A percentile compares a stretch with the other conserved stretches of the same genome.
These are phyloP conservation scores for Carassius gibelio DNA, from an alignment of 2,113 vertebrate genomes.

Conservation along the genomic window DNA sequence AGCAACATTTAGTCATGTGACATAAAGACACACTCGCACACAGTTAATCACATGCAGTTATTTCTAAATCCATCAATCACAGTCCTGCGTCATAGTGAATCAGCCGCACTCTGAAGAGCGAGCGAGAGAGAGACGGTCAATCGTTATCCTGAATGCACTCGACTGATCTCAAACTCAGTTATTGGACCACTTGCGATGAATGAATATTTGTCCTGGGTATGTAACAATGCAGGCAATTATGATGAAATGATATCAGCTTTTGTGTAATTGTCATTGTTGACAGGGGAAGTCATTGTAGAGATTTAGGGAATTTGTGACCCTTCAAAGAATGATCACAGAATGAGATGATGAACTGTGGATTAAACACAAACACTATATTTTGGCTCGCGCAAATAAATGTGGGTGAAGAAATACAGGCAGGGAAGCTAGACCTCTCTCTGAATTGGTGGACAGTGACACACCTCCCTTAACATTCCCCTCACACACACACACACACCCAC, in stretches of 20 bases:
- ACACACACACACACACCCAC: conserved; percentile 3
- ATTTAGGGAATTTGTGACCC: not conserved
- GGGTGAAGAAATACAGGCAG: not conserved
- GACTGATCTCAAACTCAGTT: not conserved
- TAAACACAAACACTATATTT: not conserved
- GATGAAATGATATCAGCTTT: not conserved
- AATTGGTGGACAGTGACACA: conserved; percentile 51
- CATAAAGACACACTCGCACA: not conserved
- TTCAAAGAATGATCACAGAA: not conserved
- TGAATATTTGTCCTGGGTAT: not conserved
- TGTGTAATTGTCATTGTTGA: not conserved
- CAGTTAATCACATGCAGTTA: not conserved
- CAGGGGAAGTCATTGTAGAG: not conserved
- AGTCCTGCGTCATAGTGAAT: not conserved
- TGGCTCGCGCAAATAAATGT: not conserved
- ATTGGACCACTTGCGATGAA: conserved; percentile 15
- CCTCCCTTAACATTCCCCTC: conserved; percentile 40
- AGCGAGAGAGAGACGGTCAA: too few species aligned
- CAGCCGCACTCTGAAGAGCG: not conserved
- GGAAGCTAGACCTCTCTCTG: not conserved
- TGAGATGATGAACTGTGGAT: too few species aligned
- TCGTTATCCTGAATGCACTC: not conserved
- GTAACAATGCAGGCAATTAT: conserved; percentile 12
- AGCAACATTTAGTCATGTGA: not conserved
- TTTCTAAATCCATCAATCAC: not conserved